phyloP scores from a whole-genome alignment of 2,797 vertebrate genomes.

The Syngnathus acus region DNA sequence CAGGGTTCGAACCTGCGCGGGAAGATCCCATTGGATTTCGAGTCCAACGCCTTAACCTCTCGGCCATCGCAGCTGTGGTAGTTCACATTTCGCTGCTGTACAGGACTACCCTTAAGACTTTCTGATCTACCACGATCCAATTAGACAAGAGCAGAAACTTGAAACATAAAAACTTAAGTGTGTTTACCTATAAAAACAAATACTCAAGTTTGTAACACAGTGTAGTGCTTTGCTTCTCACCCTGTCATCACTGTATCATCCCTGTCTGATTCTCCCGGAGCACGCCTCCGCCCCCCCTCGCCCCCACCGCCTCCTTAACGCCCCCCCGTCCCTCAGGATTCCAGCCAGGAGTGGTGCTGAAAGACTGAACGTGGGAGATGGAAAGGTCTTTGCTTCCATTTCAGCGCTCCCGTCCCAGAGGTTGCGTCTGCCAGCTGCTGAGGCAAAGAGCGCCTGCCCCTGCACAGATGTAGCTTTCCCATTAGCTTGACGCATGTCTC shows the following conservation, averaged over 20 bases:
- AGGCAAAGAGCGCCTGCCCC: conserved; percentile 18
- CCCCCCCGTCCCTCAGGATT: conserved; percentile 18
- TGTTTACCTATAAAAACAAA: no score
- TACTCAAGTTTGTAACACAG: neutral
- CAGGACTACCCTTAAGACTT: no score
- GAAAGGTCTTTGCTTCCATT: conserved; percentile 54
- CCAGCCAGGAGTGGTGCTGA: conserved; percentile 67
- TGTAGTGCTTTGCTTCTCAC: conserved; percentile 37
- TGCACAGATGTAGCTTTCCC: conserved; percentile 56
- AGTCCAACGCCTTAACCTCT: neutral
- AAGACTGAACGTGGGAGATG: conserved; percentile 64
- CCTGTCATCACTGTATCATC: conserved; percentile 54
- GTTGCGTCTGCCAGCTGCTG: conserved; percentile 22
- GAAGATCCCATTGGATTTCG: neutral
- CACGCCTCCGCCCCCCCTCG: conserved; percentile 28
- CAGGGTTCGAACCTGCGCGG: neutral
- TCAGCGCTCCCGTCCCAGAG: conserved; percentile 45
- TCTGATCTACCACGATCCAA: no score
- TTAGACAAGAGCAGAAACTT: no score
- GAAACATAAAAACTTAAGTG: no score
- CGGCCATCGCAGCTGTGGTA: neutral
- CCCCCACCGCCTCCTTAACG: conserved; percentile 12
- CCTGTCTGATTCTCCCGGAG: conserved; percentile 24
- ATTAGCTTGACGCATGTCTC: conserved; percentile 75
- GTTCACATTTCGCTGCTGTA: no score